Evolutionary conservation across 2,113 vertebrate species (phyloP).

Genomic region (Oostethus manadensis): DNA sequence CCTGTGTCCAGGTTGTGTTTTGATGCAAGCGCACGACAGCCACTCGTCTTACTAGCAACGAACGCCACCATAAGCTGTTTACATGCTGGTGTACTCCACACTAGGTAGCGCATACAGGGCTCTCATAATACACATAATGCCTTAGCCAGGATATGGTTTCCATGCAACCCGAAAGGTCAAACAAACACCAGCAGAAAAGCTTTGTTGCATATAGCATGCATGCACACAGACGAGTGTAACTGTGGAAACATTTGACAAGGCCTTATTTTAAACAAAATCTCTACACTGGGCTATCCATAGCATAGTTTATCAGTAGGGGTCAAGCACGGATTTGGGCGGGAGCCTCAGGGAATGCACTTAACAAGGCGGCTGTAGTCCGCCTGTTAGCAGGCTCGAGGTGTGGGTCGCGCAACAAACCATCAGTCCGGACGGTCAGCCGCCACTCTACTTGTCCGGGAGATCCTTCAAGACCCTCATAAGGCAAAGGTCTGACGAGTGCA

Average conservation of each 20-base stretch:
- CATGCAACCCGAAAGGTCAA: neutral
- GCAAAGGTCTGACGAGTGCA: conserved; percentile 49
- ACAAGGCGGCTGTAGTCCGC: conserved; percentile 58
- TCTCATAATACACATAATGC: neutral
- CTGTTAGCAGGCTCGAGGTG: conserved; percentile 62
- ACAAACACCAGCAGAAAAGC: neutral
- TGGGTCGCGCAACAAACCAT: conserved; percentile 41
- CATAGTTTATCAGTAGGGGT: conserved; percentile 70
- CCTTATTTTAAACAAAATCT: conserved; percentile 35
- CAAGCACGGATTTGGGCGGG: conserved; percentile 68
- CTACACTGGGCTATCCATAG: conserved; percentile 57
- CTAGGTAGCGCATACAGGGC: neutral
- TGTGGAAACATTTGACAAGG: conserved; percentile 20
- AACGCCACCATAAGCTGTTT: neutral
- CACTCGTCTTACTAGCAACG: neutral
- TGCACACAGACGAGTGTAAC: neutral
- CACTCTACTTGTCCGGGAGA: conserved; percentile 40
- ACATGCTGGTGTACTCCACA: neutral
- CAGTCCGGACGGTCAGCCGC: conserved; percentile 55
- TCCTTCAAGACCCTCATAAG: conserved; percentile 29
- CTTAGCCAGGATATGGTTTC: neutral
- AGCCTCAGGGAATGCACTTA: conserved; percentile 74
- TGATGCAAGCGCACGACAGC: neutral
- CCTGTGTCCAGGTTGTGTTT: neutral
- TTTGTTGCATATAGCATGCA: neutral